Evolutionary conservation across 2,888 invertebrate species (phyloP).

Genomic region (Ennomos fuscantarius): DNA sequence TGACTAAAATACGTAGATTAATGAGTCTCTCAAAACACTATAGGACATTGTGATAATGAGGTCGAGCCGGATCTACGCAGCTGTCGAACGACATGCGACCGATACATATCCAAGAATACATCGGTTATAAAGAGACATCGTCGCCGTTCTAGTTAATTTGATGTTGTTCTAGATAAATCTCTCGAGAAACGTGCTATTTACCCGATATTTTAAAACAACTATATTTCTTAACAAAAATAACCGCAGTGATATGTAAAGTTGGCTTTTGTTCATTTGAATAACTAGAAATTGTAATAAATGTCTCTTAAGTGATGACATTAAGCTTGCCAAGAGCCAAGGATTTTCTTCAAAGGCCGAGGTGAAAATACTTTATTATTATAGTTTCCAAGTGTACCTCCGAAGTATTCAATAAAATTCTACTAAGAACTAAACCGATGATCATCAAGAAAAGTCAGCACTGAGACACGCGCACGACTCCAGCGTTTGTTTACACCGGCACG

Average conservation of each 20-base stretch:
- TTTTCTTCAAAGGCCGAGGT: slow-evolving; percentile 16
- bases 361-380: slow-evolving; percentile 11
- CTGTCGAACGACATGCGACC: slow-evolving; percentile 72
- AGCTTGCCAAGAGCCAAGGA: slow-evolving; percentile 34
- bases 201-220: slow-evolving; percentile 49
- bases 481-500: slow-evolving; percentile 72
- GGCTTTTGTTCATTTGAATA: slow-evolving; percentile 31
- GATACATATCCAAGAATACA: slow-evolving; percentile 73
- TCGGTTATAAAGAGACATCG: slow-evolving; percentile 67
- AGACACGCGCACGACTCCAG: slow-evolving; percentile 47
- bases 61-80: slow-evolving; percentile 65
- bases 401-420: slow-evolving; percentile 2
- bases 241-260: slow-evolving; percentile 44
- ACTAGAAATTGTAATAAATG: slow-evolving; percentile 40
- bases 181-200: slow-evolving; percentile 45
- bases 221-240: slow-evolving; percentile 47
- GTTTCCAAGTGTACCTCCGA: slow-evolving; percentile 13
- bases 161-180: slow-evolving; percentile 59
- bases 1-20: slow-evolving; percentile 17
- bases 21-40: slow-evolving; percentile 30
- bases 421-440: slow-evolving; percentile 1
- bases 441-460: slow-evolving; percentile 39
- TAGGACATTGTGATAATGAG: slow-evolving; percentile 53
- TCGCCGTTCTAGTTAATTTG: slow-evolving; percentile 59
- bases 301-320: slow-evolving; percentile 37